Evolutionary conservation across 1,140 invertebrate genomes (phyloP).

Genomic region (Pristionchus pacificus): DNA sequence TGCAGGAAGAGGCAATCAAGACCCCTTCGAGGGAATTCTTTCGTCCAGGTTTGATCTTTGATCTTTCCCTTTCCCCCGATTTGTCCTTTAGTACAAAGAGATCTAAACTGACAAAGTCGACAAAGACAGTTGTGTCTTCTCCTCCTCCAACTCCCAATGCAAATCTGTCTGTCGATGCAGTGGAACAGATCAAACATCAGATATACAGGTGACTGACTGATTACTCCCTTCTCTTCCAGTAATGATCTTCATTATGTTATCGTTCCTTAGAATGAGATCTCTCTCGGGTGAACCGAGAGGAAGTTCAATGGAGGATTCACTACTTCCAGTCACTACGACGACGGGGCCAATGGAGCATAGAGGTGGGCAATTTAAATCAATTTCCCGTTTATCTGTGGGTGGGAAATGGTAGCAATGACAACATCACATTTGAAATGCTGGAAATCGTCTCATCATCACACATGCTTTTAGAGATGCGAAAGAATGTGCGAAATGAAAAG

Average conservation of each 20-base stretch:
- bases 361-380: too few relatives aligned
- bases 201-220: not conserved
- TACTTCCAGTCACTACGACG: not conserved
- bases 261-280: too few relatives aligned
- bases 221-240: not conserved
- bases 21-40: not conserved
- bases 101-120: not conserved
- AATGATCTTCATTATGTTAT: not conserved
- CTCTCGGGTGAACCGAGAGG: not conserved
- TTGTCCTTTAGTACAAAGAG: not conserved
- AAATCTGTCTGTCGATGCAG: not conserved
- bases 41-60: not conserved
- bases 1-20: not conserved
- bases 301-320: not conserved
- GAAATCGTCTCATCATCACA: too few relatives aligned
- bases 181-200: not conserved
- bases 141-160: not conserved
- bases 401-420: too few relatives aligned
- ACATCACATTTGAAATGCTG: too few relatives aligned
- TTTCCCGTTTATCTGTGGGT: too few relatives aligned
- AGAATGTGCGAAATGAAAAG: too few relatives aligned
- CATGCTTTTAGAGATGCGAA: too few relatives aligned
- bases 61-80: not conserved
- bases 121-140: not conserved
- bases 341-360: too few relatives aligned